Percentiles rank a stretch among this genome's conserved stretches.
Evolutionary conservation across 2,113 vertebrate genomes (phyloP).

Genomic region (Brachionichthys hirsutus): DNA sequence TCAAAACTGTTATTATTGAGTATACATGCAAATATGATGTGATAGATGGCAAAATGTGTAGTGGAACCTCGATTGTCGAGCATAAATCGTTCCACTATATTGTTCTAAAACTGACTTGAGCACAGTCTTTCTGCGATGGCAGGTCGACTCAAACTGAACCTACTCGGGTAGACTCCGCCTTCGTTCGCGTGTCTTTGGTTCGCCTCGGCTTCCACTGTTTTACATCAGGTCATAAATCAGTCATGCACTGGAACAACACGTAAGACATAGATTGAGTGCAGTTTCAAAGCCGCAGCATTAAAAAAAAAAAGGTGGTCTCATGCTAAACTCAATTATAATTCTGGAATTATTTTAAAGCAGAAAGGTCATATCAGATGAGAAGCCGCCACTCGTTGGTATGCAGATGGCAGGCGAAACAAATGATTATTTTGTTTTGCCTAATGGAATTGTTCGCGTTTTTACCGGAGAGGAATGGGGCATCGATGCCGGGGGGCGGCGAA

Average conservation of each 20-base stretch:
- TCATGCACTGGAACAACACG: constrained; percentile 7
- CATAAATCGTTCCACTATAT: no score
- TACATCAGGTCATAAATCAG: neutral
- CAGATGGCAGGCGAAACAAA: constrained; percentile 52
- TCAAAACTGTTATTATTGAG: constrained; percentile 1
- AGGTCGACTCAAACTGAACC: no score
- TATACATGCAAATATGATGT: constrained; percentile 17
- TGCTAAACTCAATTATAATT: constrained; percentile 11
- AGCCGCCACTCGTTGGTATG: constrained; percentile 43
- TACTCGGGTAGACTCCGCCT: no score
- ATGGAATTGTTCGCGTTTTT: constrained; percentile 65
- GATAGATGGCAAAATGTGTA: constrained; percentile 8
- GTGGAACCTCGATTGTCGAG: no score
- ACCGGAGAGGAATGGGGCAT: constrained; percentile 38
- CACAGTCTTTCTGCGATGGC: no score
- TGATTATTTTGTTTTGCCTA: constrained; percentile 57
- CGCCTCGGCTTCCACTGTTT: no score
- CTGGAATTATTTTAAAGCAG: constrained; percentile 30
- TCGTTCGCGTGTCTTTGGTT: no score
- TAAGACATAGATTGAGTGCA: neutral
- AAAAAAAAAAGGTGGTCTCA: constrained; percentile 12
- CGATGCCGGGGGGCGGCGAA: constrained; percentile 17
- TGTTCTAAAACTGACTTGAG: no score
- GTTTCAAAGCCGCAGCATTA: constrained; percentile 11
- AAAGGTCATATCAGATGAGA: constrained; percentile 34